phyloP scores from a whole-genome alignment of 2,113 vertebrate species.

The Chinchilla lanigera region DNA sequence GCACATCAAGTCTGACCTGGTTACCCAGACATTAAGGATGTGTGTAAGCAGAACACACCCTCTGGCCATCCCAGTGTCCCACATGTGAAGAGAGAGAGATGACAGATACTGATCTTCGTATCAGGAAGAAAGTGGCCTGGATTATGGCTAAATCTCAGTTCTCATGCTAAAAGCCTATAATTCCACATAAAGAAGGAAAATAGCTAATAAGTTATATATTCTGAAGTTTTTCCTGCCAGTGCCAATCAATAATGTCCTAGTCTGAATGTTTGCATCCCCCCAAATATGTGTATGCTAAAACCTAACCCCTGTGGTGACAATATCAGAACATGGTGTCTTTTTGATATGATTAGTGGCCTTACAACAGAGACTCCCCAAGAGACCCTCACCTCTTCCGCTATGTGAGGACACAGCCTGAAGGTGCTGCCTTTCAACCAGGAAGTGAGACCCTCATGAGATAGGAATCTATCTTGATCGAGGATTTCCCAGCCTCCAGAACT shows the following conservation, averaged over 20 bases:
- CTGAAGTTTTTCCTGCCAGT: background rate
- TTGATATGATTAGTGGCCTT: background rate
- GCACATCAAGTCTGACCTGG: background rate
- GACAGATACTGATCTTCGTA: rapidly evolving
- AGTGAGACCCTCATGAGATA: background rate
- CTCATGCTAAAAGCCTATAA: background rate
- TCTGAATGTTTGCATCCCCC: background rate
- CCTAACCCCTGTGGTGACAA: no score
- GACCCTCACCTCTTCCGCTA: background rate
- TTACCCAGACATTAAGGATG: rapidly evolving
- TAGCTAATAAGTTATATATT: background rate
- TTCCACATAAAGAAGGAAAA: background rate
- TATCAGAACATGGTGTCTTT: background rate
- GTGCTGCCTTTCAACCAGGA: background rate
- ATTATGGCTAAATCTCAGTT: background rate
- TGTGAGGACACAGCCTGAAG: background rate
- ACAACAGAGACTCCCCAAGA: background rate
- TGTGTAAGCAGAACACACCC: background rate
- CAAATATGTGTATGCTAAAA: background rate
- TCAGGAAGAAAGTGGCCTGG: no score
- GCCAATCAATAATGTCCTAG: background rate
- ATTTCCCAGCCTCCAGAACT: background rate
- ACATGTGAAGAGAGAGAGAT: background rate
- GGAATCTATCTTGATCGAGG: background rate
- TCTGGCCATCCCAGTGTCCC: background rate